These are phyloP conservation scores for Oenanthe oenanthe DNA, from an alignment of 2,113 vertebrate genomes.

Conservation along the genomic window DNA sequence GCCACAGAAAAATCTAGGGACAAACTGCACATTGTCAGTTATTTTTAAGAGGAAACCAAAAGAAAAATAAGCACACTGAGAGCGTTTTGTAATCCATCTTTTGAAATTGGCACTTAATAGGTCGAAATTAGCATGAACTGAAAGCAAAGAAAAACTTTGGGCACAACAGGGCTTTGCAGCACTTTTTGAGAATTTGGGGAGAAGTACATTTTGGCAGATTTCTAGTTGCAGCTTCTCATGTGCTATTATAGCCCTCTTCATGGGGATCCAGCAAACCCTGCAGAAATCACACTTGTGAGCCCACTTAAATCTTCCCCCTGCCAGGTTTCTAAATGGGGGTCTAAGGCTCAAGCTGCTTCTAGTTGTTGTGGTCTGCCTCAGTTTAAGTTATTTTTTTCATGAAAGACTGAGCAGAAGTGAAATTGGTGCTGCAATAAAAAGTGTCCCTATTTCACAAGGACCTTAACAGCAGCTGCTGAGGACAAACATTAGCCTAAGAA, in stretches of 20 bases:
- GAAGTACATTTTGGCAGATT: background rate
- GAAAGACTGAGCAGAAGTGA: background rate
- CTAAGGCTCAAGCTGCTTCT: background rate
- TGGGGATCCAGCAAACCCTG: background rate
- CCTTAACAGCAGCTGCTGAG: conserved; percentile 25
- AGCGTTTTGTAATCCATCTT: background rate
- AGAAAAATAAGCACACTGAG: background rate
- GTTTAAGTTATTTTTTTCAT: background rate
- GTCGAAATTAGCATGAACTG: conserved; percentile 12
- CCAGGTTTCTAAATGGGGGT: background rate
- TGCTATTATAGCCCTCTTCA: background rate
- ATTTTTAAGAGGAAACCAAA: background rate
- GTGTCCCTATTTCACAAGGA: background rate
- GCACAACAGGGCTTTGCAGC: background rate
- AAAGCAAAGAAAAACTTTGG: background rate
- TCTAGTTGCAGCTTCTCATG: background rate
- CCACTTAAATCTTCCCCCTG: background rate
- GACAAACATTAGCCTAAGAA: conserved; percentile 40
- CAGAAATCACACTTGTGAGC: background rate
- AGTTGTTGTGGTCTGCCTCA: background rate
- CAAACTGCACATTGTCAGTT: background rate
- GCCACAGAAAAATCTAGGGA: background rate
- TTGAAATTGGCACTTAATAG: background rate
- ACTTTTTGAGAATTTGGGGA: background rate
- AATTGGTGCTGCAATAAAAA: background rate